Evolutionary conservation across 2,888 invertebrate genomes (phyloP), one percentile per base, ranked within the genome.

Genomic region (Anarsia innoxiella): DNA sequence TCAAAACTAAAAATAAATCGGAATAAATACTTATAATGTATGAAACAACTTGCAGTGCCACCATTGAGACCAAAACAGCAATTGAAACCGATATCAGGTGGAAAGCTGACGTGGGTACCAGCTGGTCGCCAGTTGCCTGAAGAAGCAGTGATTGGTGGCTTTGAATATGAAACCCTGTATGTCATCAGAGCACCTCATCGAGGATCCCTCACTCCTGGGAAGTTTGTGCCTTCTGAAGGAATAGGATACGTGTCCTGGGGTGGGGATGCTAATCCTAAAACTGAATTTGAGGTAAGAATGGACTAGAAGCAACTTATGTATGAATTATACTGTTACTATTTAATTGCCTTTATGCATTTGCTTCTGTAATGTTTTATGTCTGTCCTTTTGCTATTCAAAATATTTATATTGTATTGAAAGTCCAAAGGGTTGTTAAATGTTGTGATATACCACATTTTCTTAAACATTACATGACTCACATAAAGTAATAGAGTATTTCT

Each of bases 131-230:
- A 84, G 49, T 76, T 93, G 33, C 93, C 93, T 15, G 84, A 88
- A 9, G 87, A 87, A 48, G 91, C 92, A 3, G 76, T 93, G 33
- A 88, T 90, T 36, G 91, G 89, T 28, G 89, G 88, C 12, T 86
- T 85, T 51, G 89, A 90, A 56, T 79, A 83, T 40, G 90, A 88
- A 53, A 79, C 86, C 1, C 58, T 90, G 12, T 91, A 86, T 55
- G 86, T 92, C 5, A 88, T 90, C 12, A 84, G 93, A 49, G 90
- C 91, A 3, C 67, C 74, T 23, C 91, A 91, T 60, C 89, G 89
- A 50, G 89, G 90, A 23, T 91, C 88, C 14, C 64, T 93, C n/a
- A 87, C 93, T 52, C 93, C 93, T 40, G 94, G 94, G 16, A 93
- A 93, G 72, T 83, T 91, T 43, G 79, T 90, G 36, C 88, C 90